phyloP scores from a whole-genome alignment of 2,888 invertebrate species.

The Trimorus sp. region DNA sequence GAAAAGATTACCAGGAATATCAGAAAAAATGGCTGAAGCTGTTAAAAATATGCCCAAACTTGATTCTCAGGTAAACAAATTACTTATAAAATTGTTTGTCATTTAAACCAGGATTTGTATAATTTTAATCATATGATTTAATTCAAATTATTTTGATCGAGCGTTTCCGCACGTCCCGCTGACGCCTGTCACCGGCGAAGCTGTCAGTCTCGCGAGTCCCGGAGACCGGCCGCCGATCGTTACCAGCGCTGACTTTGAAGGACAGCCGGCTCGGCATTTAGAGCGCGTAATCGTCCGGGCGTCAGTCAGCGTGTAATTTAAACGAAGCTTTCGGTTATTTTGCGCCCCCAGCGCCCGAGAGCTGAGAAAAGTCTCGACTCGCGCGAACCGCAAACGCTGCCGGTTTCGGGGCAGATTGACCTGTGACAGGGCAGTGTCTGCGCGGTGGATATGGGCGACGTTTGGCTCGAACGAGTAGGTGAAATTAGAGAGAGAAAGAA shows the following conservation, averaged over 20 bases:
- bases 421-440: no score
- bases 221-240: constrained; percentile 54
- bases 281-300: constrained; percentile 61
- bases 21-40: constrained; percentile 89
- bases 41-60: constrained; percentile 91
- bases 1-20: constrained; percentile 88
- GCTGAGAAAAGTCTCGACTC: constrained; percentile 14
- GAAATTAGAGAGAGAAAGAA: no score
- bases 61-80: constrained; percentile 84
- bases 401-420: neutral
- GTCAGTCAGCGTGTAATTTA: constrained; percentile 63
- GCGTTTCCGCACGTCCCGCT: constrained; percentile 70
- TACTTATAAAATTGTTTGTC: constrained; percentile 1
- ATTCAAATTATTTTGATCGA: constrained; percentile 76
- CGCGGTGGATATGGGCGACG: no score
- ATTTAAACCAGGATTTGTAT: no score
- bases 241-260: constrained; percentile 67
- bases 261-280: constrained; percentile 68
- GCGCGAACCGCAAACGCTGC: constrained; percentile 13
- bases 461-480: no score
- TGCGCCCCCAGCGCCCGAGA: no score
- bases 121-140: no score
- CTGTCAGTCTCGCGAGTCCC: constrained; percentile 57
- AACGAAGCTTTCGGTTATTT: constrained; percentile 37
- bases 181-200: constrained; percentile 68